A percentile compares a stretch with the other conserved stretches of the same genome.
Evolutionary conservation across 2,113 vertebrate species (phyloP).

Genomic region (Hirundichthys speculiger): DNA sequence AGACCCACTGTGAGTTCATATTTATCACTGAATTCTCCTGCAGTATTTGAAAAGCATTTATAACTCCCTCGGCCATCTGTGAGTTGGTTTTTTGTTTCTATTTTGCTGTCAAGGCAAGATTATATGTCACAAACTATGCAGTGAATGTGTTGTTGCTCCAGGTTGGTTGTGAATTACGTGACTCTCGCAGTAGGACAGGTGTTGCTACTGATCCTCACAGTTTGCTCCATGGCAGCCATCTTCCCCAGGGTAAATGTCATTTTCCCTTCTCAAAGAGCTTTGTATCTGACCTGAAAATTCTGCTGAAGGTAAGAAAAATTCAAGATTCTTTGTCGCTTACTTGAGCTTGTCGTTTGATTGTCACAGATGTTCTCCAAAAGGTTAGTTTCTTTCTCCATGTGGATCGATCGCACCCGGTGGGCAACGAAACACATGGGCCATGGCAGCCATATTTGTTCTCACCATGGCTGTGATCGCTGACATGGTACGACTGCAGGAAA

Average conservation of each 20-base stretch:
- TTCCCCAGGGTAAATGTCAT: constrained; percentile 85
- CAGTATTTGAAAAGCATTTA: neutral
- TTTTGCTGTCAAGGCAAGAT: too few species aligned
- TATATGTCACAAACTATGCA: neutral
- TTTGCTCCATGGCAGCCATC: constrained; percentile 91
- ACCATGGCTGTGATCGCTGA: constrained; percentile 91
- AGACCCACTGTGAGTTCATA: constrained; percentile 85
- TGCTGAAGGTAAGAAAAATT: neutral
- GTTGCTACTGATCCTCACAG: constrained; percentile 87
- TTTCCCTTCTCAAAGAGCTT: neutral
- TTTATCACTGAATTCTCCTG: too few species aligned
- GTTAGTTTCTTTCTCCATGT: constrained; percentile 91
- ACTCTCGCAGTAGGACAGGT: constrained; percentile 88
- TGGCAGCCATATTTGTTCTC: constrained; percentile 92
- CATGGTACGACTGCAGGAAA: constrained; percentile 84
- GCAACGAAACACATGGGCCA: constrained; percentile 96
- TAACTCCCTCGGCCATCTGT: too few species aligned
- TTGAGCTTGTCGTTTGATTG: constrained; percentile 3
- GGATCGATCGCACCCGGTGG: constrained; percentile 96
- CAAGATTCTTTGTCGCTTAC: too few species aligned
- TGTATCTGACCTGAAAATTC: neutral
- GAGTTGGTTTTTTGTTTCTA: too few species aligned
- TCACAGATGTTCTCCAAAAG: constrained; percentile 87
- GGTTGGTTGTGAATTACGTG: constrained; percentile 91
- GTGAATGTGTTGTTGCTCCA: constrained; percentile 53